A percentile compares a stretch with the other conserved stretches of the same genome.
Evolutionary conservation across 2,797 vertebrate species (phyloP).

Genomic region (Mastacembelus armatus): DNA sequence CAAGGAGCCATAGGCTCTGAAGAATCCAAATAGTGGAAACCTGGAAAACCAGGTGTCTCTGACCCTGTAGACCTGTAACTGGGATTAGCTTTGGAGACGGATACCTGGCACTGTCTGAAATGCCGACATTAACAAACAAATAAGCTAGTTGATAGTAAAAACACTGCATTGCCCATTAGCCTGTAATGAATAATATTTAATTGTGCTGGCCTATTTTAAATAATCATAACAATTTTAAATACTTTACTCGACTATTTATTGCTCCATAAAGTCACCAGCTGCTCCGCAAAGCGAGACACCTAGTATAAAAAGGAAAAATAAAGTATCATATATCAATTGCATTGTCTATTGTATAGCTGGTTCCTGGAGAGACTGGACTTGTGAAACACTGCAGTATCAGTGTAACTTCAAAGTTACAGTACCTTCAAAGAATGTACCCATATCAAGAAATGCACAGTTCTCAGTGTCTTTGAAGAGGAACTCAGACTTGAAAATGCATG

Average conservation of each 20-base stretch:
- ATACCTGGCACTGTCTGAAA: conserved; percentile 36
- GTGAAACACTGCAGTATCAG: conserved; percentile 43
- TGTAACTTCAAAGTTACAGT: conserved; percentile 44
- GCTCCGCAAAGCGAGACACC: conserved; percentile 22
- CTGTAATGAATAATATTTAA: conserved; percentile 38
- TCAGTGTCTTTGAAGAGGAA: conserved; percentile 35
- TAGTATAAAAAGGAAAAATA: conserved; percentile 34
- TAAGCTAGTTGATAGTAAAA: conserved; percentile 37
- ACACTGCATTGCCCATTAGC: conserved; percentile 47
- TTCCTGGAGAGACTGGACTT: conserved; percentile 49
- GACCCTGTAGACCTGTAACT: conserved; percentile 63
- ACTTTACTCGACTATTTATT: conserved; percentile 7
- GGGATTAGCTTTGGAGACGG: conserved; percentile 42
- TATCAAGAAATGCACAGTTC: conserved; percentile 39
- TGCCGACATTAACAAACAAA: conserved; percentile 19
- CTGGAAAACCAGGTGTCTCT: no score
- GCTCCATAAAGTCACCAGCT: conserved; percentile 14
- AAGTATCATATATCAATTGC: conserved; percentile 52
- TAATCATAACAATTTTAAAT: no score
- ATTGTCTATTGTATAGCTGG: conserved; percentile 21
- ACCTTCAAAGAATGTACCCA: conserved; percentile 62
- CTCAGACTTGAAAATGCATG: conserved; percentile 39
- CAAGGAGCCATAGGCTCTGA: conserved; percentile 67
- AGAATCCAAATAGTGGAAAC: conserved; percentile 75
- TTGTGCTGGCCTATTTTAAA: conserved; percentile 47